Conservation (phyloP, 1,140 invertebrate species). For the Melitaea cinxia region DNA sequence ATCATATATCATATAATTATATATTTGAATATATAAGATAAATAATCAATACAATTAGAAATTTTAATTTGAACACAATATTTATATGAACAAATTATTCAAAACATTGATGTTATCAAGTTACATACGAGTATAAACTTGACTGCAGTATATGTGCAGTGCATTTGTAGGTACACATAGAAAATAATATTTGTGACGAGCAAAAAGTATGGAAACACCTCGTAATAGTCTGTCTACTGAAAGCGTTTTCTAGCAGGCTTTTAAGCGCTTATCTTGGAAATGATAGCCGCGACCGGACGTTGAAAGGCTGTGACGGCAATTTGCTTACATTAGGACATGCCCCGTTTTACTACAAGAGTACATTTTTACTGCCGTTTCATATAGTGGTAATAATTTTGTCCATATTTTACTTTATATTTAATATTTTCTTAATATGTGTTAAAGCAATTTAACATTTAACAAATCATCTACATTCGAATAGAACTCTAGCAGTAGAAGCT, state of each 20-base stretch:
- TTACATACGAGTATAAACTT: background rate
- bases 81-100: too few relatives aligned
- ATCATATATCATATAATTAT: too few relatives aligned
- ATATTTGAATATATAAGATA: too few relatives aligned
- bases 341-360: conserved; percentile 48
- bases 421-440: background rate
- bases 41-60: too few relatives aligned
- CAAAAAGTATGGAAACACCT: conserved; percentile 65
- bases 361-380: conserved; percentile 13
- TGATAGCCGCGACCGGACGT: conserved; percentile 75
- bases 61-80: too few relatives aligned
- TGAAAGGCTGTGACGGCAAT: conserved; percentile 78
- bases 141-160: background rate
- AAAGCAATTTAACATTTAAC: too few relatives aligned
- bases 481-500: too few relatives aligned
- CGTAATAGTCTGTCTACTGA: conserved; percentile 71
- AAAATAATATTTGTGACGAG: conserved; percentile 33
- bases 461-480: too few relatives aligned
- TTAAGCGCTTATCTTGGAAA: conserved; percentile 80
- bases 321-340: conserved; percentile 78
- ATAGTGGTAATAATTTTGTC: conserved; percentile 7
- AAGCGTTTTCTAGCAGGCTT: conserved; percentile 76
- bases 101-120: too few relatives aligned
- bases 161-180: background rate
- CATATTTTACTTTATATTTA: background rate